phyloP scores from a whole-genome alignment of 2,797 vertebrate species.

The Anomalospiza imberbis region DNA sequence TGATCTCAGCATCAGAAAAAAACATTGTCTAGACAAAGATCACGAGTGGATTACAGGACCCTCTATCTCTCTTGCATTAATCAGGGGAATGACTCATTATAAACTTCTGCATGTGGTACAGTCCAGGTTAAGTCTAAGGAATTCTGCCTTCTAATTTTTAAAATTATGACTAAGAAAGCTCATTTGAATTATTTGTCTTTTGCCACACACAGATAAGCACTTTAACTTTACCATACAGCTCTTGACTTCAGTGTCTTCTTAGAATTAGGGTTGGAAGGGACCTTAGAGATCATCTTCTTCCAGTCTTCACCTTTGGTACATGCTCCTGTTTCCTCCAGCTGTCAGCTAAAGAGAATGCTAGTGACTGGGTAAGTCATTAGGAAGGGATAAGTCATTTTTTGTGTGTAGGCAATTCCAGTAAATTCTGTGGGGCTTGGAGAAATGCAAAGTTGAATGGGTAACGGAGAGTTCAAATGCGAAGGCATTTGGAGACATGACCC shows the following conservation, averaged over 20 bases:
- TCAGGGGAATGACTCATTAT: slow-evolving; percentile 25
- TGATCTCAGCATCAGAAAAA: slow-evolving; percentile 5
- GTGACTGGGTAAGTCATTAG: slow-evolving; percentile 45
- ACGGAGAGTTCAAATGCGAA: background rate
- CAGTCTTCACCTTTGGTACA: background rate
- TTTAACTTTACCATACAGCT: background rate
- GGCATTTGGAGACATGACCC: background rate
- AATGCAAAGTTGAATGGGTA: background rate
- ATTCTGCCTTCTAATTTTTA: slow-evolving; percentile 9
- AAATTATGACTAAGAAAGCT: slow-evolving; percentile 49
- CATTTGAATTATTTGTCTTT: slow-evolving; percentile 43
- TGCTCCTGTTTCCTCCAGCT: background rate
- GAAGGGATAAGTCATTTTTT: background rate
- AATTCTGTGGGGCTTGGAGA: background rate
- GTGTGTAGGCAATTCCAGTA: background rate
- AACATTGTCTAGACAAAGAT: background rate
- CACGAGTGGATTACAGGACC: background rate
- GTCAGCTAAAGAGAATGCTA: background rate
- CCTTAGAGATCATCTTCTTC: background rate
- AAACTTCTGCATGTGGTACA: background rate
- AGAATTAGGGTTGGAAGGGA: background rate
- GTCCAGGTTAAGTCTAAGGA: background rate
- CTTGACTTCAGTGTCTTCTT: background rate
- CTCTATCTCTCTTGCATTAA: background rate
- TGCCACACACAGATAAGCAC: slow-evolving; percentile 14